Conservation (phyloP, 2,113 vertebrate species). For the Epinephelus moara region DNA sequence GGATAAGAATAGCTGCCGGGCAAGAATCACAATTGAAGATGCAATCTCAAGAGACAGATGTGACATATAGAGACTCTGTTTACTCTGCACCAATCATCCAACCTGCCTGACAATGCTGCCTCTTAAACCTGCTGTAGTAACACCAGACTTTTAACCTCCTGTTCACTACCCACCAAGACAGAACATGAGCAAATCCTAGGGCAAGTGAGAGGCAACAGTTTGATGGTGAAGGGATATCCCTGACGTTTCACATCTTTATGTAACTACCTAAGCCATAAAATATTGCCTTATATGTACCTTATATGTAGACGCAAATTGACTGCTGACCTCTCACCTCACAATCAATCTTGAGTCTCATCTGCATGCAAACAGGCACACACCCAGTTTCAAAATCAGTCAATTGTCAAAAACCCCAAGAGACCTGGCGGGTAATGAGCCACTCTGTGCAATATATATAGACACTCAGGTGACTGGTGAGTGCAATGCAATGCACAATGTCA, state of each 20-base stretch:
- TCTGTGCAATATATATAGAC: neutral
- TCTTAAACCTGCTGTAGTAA: neutral
- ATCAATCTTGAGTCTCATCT: constrained; percentile 9
- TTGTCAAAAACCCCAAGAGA: neutral
- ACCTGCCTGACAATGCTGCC: neutral
- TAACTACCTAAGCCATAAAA: neutral
- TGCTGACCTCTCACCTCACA: constrained; percentile 15
- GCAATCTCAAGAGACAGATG: constrained; percentile 45
- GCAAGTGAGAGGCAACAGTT: neutral
- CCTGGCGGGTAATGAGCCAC: neutral
- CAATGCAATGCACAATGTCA: constrained; percentile 14
- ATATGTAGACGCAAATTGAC: constrained; percentile 28
- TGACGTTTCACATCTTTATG: neutral
- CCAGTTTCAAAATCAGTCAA: constrained; percentile 13
- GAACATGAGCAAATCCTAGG: neutral
- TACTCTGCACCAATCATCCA: neutral
- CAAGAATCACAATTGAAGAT: constrained; percentile 31
- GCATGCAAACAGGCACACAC: neutral
- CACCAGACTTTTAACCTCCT: neutral
- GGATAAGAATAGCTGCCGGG: neutral
- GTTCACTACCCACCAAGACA: neutral
- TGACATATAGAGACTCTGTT: neutral
- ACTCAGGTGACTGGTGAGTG: constrained; percentile 21
- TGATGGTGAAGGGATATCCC: neutral
- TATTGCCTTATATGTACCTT: neutral